Evolutionary conservation across 2,113 vertebrate genomes (phyloP), one percentile per base, ranked within the genome.

Genomic region (Verasper variegatus): DNA sequence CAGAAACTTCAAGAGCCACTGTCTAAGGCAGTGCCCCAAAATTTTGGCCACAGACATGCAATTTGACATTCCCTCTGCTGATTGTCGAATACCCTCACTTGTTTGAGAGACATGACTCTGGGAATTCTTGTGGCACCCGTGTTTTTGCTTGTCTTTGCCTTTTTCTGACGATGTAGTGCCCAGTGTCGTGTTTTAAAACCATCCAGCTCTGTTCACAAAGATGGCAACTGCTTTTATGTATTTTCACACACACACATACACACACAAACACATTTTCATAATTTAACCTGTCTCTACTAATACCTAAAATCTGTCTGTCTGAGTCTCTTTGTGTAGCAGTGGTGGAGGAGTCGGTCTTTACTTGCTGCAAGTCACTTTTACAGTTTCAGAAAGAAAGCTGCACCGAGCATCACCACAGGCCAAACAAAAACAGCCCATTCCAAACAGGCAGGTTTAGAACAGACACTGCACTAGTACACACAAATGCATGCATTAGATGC

Each of bases 1-100:
- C 27, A 23, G 71, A 37, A 27, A 51, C 57, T 66, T 63, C 24
- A 55, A 68, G 42, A 72, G 56, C 61, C 4, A 7, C 55, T 23
- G 73, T 84, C 67, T 51, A 61, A 89, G 26, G 17, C 68, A 35
- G 23, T 2, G 49, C 21, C 15, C 40, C 15, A 45, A 64, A 64
- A 14, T 71, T 58, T 58, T 71, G 57, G 71, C 6, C 37, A 0
- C 80, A 79, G 70, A 78, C 64, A 52, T 57, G 64, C 23, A 68
- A 52, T 83, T 60, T 5, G 23, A 62, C 78, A 57, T 80, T 51
- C 65, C 42, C 54, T 78, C 71, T 78, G 78, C 71, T 76, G 58
- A 71, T 69, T 75, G 74, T 82, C 81, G 71, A 71, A 71, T 67
- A 21, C 52, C 52, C 37, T 61, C 45, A 4, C 26, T 66, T 24